Conservation (phyloP, 2,888 invertebrate species). For the Ichneumon xanthorius region DNA sequence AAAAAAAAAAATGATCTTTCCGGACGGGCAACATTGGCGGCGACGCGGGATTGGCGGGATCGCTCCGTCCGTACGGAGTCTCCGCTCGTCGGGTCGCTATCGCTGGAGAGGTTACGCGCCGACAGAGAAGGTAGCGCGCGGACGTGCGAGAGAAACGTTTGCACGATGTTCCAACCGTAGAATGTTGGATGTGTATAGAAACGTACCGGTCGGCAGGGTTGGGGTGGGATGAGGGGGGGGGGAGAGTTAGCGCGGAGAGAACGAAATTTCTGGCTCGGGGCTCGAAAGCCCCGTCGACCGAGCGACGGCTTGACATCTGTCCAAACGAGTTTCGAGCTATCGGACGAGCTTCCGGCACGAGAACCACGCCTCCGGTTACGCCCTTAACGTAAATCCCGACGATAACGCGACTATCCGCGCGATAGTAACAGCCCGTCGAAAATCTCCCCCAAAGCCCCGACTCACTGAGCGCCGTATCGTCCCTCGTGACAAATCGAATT, state of each 20-base stretch:
- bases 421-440: slow-evolving; percentile 16
- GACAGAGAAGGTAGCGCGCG: not conserved
- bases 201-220: not conserved
- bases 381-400: slow-evolving; percentile 51
- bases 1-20: not conserved
- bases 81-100: not conserved
- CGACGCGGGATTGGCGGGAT: not conserved
- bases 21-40: not conserved
- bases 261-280: slow-evolving; percentile 53
- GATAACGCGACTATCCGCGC: slow-evolving; percentile 20
- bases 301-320: slow-evolving; percentile 54
- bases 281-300: slow-evolving; percentile 36
- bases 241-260: not conserved
- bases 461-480: not conserved
- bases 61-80: not conserved
- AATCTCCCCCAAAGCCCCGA: not conserved
- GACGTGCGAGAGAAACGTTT: not conserved
- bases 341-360: slow-evolving; percentile 38
- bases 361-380: slow-evolving; percentile 54
- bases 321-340: slow-evolving; percentile 61
- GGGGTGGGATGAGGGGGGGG: not conserved
- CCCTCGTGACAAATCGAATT: not conserved
- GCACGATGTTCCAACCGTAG: slow-evolving; percentile 2
- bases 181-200: not conserved
- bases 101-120: not conserved